phyloP scores from a whole-genome alignment of 2,888 invertebrate genomes.

The Neoaliturus tenellus region DNA sequence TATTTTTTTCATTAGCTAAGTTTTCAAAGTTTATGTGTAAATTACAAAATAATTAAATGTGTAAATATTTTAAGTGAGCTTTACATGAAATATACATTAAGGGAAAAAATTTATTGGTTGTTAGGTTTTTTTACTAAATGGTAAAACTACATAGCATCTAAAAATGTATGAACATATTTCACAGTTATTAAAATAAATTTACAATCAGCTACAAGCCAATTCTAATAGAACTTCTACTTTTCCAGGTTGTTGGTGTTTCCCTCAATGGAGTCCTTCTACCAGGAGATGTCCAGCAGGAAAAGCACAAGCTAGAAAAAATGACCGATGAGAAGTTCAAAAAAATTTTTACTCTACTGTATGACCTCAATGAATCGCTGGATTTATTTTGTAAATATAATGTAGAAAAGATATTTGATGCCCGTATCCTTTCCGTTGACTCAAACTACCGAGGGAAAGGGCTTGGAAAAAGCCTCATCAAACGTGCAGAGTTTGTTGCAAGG shows the following conservation, averaged over 20 bases:
- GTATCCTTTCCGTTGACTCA: conserved; percentile 87
- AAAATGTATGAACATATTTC: background rate
- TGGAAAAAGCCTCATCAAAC: conserved; percentile 82
- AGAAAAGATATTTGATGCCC: conserved; percentile 85
- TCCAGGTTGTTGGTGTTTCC: conserved; percentile 86
- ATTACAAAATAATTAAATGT: too few species aligned
- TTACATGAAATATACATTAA: too few species aligned
- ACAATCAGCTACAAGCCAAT: too few species aligned
- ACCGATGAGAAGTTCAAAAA: conserved; percentile 78
- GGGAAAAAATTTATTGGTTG: too few species aligned
- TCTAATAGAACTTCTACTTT: too few species aligned
- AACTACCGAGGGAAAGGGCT: conserved; percentile 84
- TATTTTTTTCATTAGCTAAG: too few species aligned
- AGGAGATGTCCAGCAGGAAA: conserved; percentile 82
- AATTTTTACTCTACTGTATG: conserved; percentile 86
- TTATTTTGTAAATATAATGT: conserved; percentile 81
- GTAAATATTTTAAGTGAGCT: too few species aligned
- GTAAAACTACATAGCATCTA: too few species aligned
- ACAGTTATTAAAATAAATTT: too few species aligned
- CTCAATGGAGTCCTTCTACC: conserved; percentile 85
- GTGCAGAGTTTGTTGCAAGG: conserved; percentile 80
- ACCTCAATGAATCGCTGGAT: conserved; percentile 81
- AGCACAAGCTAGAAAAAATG: conserved; percentile 79
- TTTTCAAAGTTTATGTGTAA: too few species aligned
- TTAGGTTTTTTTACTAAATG: too few species aligned